These are phyloP conservation scores for Ophraella communa DNA, from an alignment of 2,888 invertebrate species.

Conservation along the genomic window DNA sequence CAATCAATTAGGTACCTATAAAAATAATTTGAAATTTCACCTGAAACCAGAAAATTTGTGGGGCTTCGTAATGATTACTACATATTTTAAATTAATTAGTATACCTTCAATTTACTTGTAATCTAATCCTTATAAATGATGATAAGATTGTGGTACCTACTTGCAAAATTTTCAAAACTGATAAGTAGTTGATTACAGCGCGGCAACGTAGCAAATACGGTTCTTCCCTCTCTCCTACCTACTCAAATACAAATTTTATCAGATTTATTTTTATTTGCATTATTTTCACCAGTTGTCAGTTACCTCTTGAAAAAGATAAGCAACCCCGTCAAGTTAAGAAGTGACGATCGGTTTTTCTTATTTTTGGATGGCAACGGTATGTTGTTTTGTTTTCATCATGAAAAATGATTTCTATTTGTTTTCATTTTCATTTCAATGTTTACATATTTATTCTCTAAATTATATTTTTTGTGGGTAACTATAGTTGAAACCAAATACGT, in stretches of 20 bases:
- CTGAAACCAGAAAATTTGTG: too few species aligned
- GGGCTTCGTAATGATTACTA: too few species aligned
- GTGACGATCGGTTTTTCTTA: too few species aligned
- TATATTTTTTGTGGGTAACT: too few species aligned
- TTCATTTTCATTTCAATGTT: too few species aligned
- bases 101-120: neutral
- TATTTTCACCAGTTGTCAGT: conserved; percentile 40
- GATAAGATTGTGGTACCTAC: conserved; percentile 21
- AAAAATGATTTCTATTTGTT: too few species aligned
- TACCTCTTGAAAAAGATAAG: conserved; percentile 43
- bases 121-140: neutral
- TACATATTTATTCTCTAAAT: too few species aligned
- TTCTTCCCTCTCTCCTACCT: conserved; percentile 30
- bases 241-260: conserved; percentile 45
- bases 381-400: neutral
- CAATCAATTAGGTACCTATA: too few species aligned
- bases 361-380: too few species aligned
- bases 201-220: conserved; percentile 23
- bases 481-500: too few species aligned
- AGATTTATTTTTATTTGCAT: conserved; percentile 40
- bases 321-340: conserved; percentile 8
- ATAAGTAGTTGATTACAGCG: conserved; percentile 15
- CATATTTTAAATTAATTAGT: neutral
- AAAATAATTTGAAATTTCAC: too few species aligned
- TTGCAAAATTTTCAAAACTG: conserved; percentile 23